Evolutionary conservation across 2,113 vertebrate genomes (phyloP).

Genomic region (Caranx melampygus): DNA sequence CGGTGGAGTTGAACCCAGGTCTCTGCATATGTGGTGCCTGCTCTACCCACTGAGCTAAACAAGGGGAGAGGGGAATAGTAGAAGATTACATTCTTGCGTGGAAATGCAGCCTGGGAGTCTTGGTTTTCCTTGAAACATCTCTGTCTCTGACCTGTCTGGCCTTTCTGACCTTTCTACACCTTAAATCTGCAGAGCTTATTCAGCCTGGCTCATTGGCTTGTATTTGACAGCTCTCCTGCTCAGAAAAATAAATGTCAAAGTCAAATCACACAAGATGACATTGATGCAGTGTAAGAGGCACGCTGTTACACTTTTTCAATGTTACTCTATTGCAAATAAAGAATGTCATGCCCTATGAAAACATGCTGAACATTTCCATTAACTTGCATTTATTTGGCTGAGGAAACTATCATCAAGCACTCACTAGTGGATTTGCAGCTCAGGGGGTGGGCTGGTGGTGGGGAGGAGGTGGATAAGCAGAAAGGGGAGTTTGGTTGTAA

Average conservation of each 20-base stretch:
- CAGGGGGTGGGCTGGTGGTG: not conserved
- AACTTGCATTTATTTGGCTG: not conserved
- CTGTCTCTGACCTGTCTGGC: conserved; percentile 51
- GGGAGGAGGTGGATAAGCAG: not conserved
- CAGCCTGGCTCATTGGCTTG: conserved; percentile 6
- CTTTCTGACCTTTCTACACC: conserved; percentile 57
- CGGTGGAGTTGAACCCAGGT: too few relatives aligned
- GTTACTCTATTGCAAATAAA: not conserved
- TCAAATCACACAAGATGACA: not conserved
- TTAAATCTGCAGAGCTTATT: conserved; percentile 47
- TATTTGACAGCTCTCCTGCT: not conserved
- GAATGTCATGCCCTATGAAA: not conserved
- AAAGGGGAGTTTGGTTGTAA: conserved; percentile 1
- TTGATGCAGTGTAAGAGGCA: not conserved
- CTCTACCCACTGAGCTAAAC: too few relatives aligned
- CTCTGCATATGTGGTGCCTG: too few relatives aligned
- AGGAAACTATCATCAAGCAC: not conserved
- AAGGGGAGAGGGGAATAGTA: not conserved
- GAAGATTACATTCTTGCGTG: not conserved
- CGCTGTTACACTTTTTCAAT: not conserved
- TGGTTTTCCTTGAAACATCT: not conserved
- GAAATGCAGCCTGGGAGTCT: not conserved
- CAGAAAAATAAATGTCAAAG: not conserved
- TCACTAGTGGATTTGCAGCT: not conserved
- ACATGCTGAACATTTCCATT: not conserved